Evolutionary conservation across 2,113 vertebrate species (phyloP).

Genomic region (Poeciliopsis prolifica): DNA sequence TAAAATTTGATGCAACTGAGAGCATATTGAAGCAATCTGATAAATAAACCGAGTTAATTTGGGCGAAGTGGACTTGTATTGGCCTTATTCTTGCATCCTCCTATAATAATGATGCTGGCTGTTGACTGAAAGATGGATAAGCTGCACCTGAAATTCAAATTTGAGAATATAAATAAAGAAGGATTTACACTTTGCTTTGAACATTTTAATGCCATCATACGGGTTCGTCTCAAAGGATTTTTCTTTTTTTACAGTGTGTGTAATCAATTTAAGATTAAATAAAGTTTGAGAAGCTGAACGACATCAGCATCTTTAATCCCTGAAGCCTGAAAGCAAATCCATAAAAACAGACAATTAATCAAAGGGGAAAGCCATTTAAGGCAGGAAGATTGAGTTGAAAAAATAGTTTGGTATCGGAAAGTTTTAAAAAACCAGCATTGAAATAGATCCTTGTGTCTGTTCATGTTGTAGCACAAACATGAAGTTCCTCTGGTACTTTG

Average conservation of each 20-base stretch:
- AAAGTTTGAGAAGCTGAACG: not conserved
- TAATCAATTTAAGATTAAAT: constrained; percentile 16
- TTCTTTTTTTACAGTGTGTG: not conserved
- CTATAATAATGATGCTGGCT: not conserved
- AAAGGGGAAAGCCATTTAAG: constrained; percentile 6
- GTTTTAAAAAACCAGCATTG: not conserved
- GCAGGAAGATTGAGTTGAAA: constrained; percentile 26
- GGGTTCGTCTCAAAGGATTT: not conserved
- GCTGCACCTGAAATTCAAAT: not conserved
- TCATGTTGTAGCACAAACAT: not conserved
- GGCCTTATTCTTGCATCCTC: constrained; percentile 28
- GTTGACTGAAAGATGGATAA: not conserved
- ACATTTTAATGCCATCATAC: constrained; percentile 6
- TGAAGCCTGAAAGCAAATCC: not conserved
- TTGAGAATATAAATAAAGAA: constrained; percentile 15
- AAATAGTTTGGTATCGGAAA: not conserved
- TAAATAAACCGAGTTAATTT: constrained; percentile 19
- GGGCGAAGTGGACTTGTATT: constrained; percentile 34
- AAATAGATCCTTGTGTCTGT: not conserved
- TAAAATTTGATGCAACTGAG: not conserved
- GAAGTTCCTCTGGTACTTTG: not conserved
- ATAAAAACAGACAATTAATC: too few relatives aligned
- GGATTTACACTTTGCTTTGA: constrained; percentile 8
- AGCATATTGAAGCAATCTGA: constrained; percentile 15
- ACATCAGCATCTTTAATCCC: constrained; percentile 44